Percentiles rank a stretch among this genome's conserved stretches.
Evolutionary conservation across 2,113 vertebrate species (phyloP).

Genomic region (Phaethornis superciliosus): DNA sequence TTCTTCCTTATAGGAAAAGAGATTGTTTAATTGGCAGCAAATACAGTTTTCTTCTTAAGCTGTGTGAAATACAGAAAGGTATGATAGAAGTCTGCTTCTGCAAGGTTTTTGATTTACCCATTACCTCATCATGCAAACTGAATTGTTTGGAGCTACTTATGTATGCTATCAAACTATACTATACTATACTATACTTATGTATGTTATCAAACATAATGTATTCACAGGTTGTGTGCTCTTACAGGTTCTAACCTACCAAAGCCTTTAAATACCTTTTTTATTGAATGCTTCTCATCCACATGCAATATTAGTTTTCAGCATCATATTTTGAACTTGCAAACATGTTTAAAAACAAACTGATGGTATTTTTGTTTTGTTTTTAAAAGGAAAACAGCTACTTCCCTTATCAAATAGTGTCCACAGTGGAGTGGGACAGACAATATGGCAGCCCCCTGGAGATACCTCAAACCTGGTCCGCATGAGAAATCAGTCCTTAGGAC

Average conservation of each 20-base stretch:
- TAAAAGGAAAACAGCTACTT: conserved; percentile 92
- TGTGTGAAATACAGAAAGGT: neutral
- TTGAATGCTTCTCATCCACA: neutral
- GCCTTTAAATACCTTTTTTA: neutral
- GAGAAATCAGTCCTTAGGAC: conserved; percentile 92
- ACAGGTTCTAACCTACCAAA: neutral
- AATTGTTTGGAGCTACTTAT: neutral
- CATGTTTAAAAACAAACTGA: conserved; percentile 8
- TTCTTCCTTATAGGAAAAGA: neutral
- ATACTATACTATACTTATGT: too few species aligned
- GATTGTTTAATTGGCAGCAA: neutral
- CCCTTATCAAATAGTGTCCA: conserved; percentile 92
- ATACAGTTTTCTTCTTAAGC: neutral
- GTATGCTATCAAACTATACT: too few species aligned
- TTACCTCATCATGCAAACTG: neutral
- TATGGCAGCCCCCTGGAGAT: conserved; percentile 86
- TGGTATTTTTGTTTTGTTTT: conserved; percentile 54
- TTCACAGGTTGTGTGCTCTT: neutral
- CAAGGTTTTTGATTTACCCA: neutral
- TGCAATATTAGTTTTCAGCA: neutral
- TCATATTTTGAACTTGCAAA: neutral
- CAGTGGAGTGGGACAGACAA: conserved; percentile 85
- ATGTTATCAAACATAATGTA: neutral
- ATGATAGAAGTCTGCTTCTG: neutral
- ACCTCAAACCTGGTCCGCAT: conserved; percentile 93